These are phyloP conservation scores for Lophochroa leadbeateri DNA, from an alignment of 2,113 vertebrate species.

Conservation along the genomic window DNA sequence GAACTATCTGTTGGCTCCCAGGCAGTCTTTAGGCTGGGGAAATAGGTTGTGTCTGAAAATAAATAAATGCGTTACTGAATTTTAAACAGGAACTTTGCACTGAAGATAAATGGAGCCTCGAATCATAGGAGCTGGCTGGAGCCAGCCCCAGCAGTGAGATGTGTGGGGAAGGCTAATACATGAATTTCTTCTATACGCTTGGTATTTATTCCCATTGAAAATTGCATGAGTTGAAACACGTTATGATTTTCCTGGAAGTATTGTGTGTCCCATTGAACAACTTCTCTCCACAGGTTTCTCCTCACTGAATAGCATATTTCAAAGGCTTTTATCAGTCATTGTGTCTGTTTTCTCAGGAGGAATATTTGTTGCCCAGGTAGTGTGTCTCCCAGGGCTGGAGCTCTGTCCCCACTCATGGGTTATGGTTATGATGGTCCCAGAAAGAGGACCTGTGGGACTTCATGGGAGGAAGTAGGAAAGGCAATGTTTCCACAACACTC, in stretches of 20 bases:
- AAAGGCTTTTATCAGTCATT: not conserved
- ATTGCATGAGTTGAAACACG: not conserved
- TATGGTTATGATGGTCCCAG: not conserved
- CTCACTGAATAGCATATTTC: not conserved
- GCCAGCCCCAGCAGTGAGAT: not conserved
- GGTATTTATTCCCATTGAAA: not conserved
- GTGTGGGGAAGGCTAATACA: not conserved
- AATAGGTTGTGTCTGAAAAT: slow-evolving; percentile 13
- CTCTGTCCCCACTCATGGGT: not conserved
- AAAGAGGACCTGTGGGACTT: not conserved
- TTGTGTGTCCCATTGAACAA: not conserved
- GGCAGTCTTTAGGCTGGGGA: slow-evolving; percentile 1
- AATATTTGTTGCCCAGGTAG: not conserved
- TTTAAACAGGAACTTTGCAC: slow-evolving; percentile 39
- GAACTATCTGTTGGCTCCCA: slow-evolving; percentile 60
- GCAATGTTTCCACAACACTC: not conserved
- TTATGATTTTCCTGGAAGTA: not conserved
- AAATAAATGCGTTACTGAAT: not conserved
- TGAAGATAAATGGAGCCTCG: slow-evolving; percentile 24
- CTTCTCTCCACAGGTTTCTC: not conserved
- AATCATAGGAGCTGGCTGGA: not conserved
- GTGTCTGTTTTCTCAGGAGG: not conserved
- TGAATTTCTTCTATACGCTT: not conserved
- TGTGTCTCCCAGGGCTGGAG: not conserved
- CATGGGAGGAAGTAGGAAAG: accelerated